Evolutionary conservation across 2,888 invertebrate species (phyloP), one percentile per base, ranked within the genome.

Genomic region (Polylopha cassiicola): DNA sequence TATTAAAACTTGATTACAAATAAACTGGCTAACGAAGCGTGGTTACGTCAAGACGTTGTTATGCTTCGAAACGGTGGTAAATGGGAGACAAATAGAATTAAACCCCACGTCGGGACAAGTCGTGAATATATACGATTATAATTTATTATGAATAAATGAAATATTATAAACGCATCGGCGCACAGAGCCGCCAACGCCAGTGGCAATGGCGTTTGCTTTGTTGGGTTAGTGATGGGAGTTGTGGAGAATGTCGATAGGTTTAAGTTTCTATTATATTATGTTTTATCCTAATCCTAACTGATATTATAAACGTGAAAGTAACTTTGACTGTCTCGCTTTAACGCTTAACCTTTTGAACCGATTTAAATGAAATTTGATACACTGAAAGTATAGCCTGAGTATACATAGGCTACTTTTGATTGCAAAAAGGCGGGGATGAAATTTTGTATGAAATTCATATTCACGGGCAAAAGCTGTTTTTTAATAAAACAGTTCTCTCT

Each of bases 141-240:
- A 82, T 84, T 84, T 84, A 85, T 85, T 80, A 84, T 81, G 85
- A 85, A 85, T 84, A 84, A 85, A 85, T 85, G 84, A 81, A 84
- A 85, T 85, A 85, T 84, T 85, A 85, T 80, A 75, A 80, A 84
- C 84, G 85, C 84, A 81, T 82, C 85, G 84, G 76, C 78, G 84
- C 66, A 75, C 78, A 72, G 74, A 71, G 67, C 80, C 79, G 81
- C 75, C 82, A 78, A 68, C 75, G 85, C 82, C 84, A 80, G 70
- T 82, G 84, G 82, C 85, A 74, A 78, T 80, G 82, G 82, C 80
- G 79, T 84, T 80, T 82, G 84, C 84, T 77, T 78, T 81, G 81
- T 75, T 74, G 67, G 51, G 34, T 47, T 63, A 63, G 80, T 48
- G 74, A 49, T 60, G 78, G 53, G 57, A 38, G 1, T n/a, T n/a